phyloP scores from a whole-genome alignment of 2,113 vertebrate species.

The Calypte anna region DNA sequence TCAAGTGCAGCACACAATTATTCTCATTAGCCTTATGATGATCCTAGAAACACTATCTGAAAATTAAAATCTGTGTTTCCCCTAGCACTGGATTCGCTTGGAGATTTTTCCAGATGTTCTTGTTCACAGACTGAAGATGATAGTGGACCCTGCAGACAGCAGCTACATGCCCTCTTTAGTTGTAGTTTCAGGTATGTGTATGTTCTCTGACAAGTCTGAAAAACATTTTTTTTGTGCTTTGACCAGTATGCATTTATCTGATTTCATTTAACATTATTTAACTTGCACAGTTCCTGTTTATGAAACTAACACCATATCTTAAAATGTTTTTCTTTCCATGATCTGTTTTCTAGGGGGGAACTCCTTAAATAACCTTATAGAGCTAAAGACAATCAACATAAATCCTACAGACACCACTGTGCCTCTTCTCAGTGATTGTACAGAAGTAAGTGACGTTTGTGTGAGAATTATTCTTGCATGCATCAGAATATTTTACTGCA shows the following conservation, averaged over 20 bases:
- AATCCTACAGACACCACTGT: slow-evolving; percentile 94
- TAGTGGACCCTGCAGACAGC: slow-evolving; percentile 96
- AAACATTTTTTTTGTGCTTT: neutral
- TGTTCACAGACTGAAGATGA: slow-evolving; percentile 94
- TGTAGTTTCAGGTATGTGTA: slow-evolving; percentile 90
- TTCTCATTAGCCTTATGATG: neutral
- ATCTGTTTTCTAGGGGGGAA: slow-evolving; percentile 84
- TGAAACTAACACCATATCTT: neutral
- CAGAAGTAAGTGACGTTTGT: slow-evolving; percentile 82
- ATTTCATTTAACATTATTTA: neutral
- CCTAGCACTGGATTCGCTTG: slow-evolving; percentile 96
- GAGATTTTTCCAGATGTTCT: slow-evolving; percentile 97
- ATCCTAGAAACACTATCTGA: neutral
- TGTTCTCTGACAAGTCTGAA: neutral
- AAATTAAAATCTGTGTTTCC: neutral
- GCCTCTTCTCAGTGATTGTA: slow-evolving; percentile 90
- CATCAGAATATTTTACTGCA: neutral
- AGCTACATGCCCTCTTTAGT: slow-evolving; percentile 99
- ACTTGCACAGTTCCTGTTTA: neutral
- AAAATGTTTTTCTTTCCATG: neutral
- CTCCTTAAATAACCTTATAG: slow-evolving; percentile 95
- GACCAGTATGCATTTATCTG: neutral
- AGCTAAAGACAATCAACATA: slow-evolving; percentile 96
- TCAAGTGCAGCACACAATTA: neutral
- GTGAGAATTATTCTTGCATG: neutral